phyloP scores from a whole-genome alignment of 2,113 vertebrate species.

The Willisornis vidua region DNA sequence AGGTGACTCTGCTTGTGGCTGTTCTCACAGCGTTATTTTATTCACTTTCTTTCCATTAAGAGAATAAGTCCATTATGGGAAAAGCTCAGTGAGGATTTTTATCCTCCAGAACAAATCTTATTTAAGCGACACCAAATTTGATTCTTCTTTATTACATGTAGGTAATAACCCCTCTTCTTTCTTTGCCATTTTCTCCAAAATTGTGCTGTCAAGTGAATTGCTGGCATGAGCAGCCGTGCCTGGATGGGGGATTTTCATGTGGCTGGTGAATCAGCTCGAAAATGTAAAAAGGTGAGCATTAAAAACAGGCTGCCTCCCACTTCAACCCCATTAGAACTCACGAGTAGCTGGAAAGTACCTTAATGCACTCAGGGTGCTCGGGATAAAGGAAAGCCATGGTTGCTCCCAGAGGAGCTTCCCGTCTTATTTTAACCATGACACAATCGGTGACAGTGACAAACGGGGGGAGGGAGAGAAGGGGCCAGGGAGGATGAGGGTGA shows the following conservation, averaged over 20 bases:
- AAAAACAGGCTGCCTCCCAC: neutral
- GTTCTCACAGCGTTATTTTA: neutral
- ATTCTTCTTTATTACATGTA: neutral
- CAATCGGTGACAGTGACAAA: neutral
- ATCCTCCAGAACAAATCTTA: neutral
- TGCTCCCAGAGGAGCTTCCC: neutral
- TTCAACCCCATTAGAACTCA: neutral
- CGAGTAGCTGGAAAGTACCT: neutral
- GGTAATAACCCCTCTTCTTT: neutral
- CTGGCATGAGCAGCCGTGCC: neutral
- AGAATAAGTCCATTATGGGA: neutral
- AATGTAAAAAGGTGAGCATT: neutral
- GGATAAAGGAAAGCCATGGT: neutral
- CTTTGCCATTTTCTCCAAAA: neutral
- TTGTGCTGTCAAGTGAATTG: neutral
- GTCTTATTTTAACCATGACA: slow-evolving; percentile 20
- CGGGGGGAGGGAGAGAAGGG: neutral
- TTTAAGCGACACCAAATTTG: neutral
- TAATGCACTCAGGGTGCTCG: neutral
- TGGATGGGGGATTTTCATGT: neutral
- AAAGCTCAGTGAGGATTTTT: neutral
- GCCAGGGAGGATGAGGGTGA: slow-evolving; percentile 18
- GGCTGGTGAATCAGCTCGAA: neutral
- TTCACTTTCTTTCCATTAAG: neutral
- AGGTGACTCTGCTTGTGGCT: neutral